Conservation (phyloP, 2,113 vertebrate genomes). For the Eretmochelys imbricata region DNA sequence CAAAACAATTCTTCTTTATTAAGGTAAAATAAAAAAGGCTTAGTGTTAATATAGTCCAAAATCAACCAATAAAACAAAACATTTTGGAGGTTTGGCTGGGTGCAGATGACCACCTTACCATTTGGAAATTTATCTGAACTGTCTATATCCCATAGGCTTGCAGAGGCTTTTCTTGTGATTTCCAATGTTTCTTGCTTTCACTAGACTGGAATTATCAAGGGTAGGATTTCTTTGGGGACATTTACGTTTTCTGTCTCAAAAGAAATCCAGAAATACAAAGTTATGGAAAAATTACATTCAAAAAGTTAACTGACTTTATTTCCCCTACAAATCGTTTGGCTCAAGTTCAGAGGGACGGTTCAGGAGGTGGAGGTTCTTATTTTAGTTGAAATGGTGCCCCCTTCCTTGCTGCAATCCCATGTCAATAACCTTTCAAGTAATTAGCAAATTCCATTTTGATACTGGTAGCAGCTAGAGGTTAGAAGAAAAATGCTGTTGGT, state of each 20-base stretch:
- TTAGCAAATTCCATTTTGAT: no score
- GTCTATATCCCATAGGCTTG: neutral
- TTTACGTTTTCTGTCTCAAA: constrained; percentile 21
- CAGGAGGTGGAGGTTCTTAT: no score
- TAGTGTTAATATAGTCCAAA: neutral
- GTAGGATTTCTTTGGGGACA: neutral
- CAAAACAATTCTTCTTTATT: no score
- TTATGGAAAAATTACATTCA: neutral
- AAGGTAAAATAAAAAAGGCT: neutral
- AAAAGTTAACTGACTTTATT: neutral
- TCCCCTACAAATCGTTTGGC: no score
- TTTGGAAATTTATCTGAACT: neutral
- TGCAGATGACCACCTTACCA: neutral
- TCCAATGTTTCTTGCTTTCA: neutral
- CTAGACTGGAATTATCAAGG: neutral
- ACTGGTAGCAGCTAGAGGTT: no score
- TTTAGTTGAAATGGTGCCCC: no score
- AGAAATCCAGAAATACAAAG: neutral
- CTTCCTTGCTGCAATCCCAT: no score
- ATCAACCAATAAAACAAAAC: neutral
- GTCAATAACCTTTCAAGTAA: no score
- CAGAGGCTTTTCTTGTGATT: neutral
- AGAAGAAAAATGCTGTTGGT: no score
- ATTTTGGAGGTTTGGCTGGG: neutral
- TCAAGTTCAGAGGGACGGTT: no score